A percentile compares a stretch with the other conserved stretches of the same genome.
Evolutionary conservation across 2,888 invertebrate genomes (phyloP).

Genomic region (Cryptocephalus primarius): DNA sequence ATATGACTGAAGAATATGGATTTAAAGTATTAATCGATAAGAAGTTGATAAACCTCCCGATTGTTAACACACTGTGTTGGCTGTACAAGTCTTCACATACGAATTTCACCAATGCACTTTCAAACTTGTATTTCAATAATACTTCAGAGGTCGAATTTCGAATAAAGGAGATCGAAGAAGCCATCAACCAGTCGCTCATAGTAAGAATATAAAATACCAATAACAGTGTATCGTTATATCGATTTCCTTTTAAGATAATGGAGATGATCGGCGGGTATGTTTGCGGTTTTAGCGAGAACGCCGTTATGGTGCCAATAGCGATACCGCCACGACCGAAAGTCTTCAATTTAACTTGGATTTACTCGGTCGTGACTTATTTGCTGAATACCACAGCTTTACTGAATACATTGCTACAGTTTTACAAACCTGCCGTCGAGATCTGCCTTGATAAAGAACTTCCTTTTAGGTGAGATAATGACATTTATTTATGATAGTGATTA

Average conservation of each 20-base stretch:
- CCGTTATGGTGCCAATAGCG: conserved; percentile 24
- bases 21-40: conserved; percentile 24
- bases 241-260: conserved; percentile 20
- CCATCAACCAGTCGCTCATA: conserved; percentile 25
- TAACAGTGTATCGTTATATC: too few relatives aligned
- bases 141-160: conserved; percentile 20
- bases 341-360: conserved; percentile 30
- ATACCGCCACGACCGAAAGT: conserved; percentile 23
- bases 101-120: conserved; percentile 24
- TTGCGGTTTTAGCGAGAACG: conserved; percentile 25
- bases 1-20: conserved; percentile 25
- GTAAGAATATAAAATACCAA: conserved; percentile 15
- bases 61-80: conserved; percentile 24
- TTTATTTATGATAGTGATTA: too few relatives aligned
- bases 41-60: conserved; percentile 27
- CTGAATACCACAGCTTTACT: conserved; percentile 24
- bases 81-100: conserved; percentile 25
- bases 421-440: conserved; percentile 22
- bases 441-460: conserved; percentile 31
- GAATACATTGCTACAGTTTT: conserved; percentile 24
- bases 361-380: conserved; percentile 28
- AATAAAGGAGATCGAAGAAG: conserved; percentile 26
- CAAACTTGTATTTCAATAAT: conserved; percentile 24
- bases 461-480: conserved; percentile 21
- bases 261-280: conserved; percentile 29